Evolutionary conservation across 2,797 vertebrate species (phyloP).

Genomic region (Cirrhinus molitorella): DNA sequence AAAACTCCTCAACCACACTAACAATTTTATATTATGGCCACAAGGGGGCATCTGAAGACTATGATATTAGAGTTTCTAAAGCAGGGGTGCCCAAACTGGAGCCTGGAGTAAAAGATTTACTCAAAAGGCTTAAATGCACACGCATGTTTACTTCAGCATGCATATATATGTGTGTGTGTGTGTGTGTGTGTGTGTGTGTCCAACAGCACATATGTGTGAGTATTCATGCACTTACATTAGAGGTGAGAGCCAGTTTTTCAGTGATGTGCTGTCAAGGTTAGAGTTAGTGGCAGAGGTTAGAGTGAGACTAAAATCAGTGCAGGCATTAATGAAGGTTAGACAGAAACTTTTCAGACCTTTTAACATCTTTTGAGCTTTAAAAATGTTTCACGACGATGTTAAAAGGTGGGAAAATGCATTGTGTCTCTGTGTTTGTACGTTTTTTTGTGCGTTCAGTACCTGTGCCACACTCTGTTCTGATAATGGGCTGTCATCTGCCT

Average conservation of each 20-base stretch:
- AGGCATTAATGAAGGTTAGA: not conserved
- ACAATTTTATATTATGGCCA: not conserved
- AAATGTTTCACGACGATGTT: not conserved
- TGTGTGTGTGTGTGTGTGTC: not conserved
- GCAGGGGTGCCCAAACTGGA: too few relatives aligned
- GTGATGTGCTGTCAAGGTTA: slow-evolving; percentile 64
- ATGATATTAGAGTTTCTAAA: not conserved
- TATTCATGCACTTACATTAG: slow-evolving; percentile 64
- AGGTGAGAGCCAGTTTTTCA: slow-evolving; percentile 66
- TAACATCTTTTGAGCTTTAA: not conserved
- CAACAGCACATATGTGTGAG: not conserved
- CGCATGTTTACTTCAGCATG: not conserved
- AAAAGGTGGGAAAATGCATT: not conserved
- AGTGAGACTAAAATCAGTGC: slow-evolving; percentile 11
- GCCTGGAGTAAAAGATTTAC: too few relatives aligned
- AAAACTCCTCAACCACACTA: not conserved
- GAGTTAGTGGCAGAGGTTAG: slow-evolving; percentile 60
- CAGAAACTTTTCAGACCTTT: not conserved
- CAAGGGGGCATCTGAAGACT: slow-evolving; percentile 35
- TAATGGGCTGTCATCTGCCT: slow-evolving; percentile 82
- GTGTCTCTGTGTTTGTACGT: too few relatives aligned
- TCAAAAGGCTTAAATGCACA: not conserved
- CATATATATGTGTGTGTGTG: too few relatives aligned
- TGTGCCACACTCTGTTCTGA: slow-evolving; percentile 88
- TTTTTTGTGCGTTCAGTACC: slow-evolving; percentile 75